Evolutionary conservation across 2,888 invertebrate species (phyloP).

Genomic region (Ennomos quercinarius): DNA sequence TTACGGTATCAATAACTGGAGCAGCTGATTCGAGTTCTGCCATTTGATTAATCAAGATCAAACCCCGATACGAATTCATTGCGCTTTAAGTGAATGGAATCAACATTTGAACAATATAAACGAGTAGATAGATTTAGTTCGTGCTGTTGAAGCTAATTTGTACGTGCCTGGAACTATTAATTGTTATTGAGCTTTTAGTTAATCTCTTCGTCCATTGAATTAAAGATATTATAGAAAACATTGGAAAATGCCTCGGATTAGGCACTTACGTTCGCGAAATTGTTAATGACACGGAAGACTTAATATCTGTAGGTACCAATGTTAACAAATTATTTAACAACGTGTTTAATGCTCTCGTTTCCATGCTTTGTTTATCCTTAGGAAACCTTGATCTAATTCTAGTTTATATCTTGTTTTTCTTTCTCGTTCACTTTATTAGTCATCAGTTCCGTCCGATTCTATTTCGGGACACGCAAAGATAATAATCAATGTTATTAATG

Average conservation of each 20-base stretch:
- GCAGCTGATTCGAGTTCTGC: constrained; percentile 6
- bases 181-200: not conserved
- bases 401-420: constrained; percentile 23
- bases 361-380: constrained; percentile 29
- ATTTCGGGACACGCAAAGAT: constrained; percentile 1
- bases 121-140: too few relatives aligned
- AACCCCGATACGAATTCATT: constrained; percentile 5
- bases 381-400: constrained; percentile 36
- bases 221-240: too few relatives aligned
- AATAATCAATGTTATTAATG: not conserved
- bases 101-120: not conserved
- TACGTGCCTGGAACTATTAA: too few relatives aligned
- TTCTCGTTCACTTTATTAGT: constrained; percentile 18
- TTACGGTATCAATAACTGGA: constrained; percentile 14
- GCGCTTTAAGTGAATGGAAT: constrained; percentile 6
- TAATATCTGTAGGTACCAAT: too few relatives aligned
- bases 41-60: constrained; percentile 10
- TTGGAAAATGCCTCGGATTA: not conserved
- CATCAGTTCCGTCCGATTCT: constrained; percentile 5
- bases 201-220: not conserved
- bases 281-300: constrained; percentile 8
- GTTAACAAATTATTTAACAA: constrained; percentile 17
- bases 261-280: not conserved
- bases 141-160: too few relatives aligned
- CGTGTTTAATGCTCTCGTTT: constrained; percentile 20